Base-by-base conservation (phyloP, 2,113 vertebrate genomes). In the Phalacrocorax pelagicus region DNA sequence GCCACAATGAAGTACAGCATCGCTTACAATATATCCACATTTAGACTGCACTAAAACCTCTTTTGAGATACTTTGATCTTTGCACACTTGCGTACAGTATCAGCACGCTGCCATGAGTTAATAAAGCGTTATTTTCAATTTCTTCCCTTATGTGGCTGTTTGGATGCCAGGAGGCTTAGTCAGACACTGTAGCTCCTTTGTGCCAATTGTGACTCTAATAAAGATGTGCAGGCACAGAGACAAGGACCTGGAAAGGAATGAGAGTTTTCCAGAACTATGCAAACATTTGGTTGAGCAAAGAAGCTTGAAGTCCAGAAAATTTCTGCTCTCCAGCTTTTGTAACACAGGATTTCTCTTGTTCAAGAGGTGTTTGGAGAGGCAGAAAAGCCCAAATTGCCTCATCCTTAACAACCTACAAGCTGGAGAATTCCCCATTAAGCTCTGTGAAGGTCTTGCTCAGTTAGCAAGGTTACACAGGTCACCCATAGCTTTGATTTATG, bases 1-100 rank as follows among this genome's bases (percentile, higher is more conserved):
- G 32, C 54, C 14, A 2, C 8, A 0, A 0, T 36, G 7, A 78
- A 51, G n/a, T 24, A 15, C 29, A 70, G 24, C 12, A 12, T 9
- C 58, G 15, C 12, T 86, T 26, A 44, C 7, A 40, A 34, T 17
- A 32, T 8, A 40, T 14, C 27, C 20, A 32, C 1, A 1, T 71
- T 15, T 23, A 22, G 30, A 65, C 62, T 46, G 38, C 63, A 70
- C 23, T 26, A 30, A 80, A 82, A 23, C n/a, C 11, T 52, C 75
- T 77, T n/a, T 27, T 6, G 16, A 49, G 11, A 34, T 10, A 27
- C 16, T 71, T 83, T 8, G 15, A 18, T n/a, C 44, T 84, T 81
- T 70, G 30, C 42, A n/a, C 4, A 0, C 9, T 36, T 38, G 6
- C 20, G 15, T 36, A 32, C 52, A 38, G 7, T 8, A 81, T 57